Evolutionary conservation across 35 echinoderm and acorn worm species (phyloP).

Genomic region (Patiria miniata): DNA sequence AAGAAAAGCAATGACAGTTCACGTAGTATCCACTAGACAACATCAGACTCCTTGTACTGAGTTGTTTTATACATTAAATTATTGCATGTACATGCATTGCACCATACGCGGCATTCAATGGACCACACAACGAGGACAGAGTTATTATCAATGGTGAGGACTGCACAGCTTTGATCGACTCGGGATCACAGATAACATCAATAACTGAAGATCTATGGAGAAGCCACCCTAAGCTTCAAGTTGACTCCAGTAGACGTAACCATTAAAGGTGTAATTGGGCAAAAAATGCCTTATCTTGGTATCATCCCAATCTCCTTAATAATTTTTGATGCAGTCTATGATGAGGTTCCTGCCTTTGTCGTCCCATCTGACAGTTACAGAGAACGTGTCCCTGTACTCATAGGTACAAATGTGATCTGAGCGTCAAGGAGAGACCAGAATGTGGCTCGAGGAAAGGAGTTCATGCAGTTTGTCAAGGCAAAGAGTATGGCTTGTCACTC

Average conservation of each 20-base stretch:
- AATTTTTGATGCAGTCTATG: neutral
- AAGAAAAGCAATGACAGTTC: too few species aligned
- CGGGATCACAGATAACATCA: constrained; percentile 7
- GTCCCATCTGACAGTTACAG: constrained; percentile 1
- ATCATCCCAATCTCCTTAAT: neutral
- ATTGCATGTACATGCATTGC: too few species aligned
- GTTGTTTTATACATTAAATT: too few species aligned
- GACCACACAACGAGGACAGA: neutral
- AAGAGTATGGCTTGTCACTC: neutral
- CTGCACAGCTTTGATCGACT: neutral
- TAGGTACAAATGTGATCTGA: constrained; percentile 13
- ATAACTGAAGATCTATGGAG: constrained; percentile 1
- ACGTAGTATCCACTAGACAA: too few species aligned
- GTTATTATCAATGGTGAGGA: neutral
- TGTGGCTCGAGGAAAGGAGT: neutral
- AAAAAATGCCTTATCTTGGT: constrained; percentile 1
- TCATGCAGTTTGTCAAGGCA: neutral
- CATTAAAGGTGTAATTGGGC: constrained; percentile 10
- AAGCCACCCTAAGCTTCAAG: neutral
- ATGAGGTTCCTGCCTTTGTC: constrained; percentile 5
- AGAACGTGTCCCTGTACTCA: neutral
- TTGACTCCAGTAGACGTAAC: neutral
- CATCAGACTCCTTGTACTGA: too few species aligned
- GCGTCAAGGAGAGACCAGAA: neutral
- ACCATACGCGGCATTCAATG: too few species aligned